These are phyloP conservation scores for Cydia splendana DNA, from an alignment of 1,140 invertebrate genomes.

Conservation along the genomic window DNA sequence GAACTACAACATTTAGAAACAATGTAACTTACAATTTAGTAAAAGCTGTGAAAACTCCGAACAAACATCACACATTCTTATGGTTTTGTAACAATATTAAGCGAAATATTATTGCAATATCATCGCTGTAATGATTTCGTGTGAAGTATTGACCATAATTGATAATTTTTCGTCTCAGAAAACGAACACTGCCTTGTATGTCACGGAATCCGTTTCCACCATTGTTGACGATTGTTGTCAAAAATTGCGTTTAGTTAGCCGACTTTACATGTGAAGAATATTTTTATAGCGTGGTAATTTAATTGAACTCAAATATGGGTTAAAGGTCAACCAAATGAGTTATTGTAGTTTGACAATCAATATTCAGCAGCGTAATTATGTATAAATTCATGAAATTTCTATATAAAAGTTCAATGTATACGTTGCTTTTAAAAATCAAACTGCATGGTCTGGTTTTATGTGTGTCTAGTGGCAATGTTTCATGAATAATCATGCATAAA, in stretches of 20 bases:
- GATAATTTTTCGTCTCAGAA: conserved; percentile 75
- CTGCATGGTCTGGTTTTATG: too few species aligned
- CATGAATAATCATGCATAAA: too few species aligned
- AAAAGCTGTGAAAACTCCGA: conserved; percentile 89
- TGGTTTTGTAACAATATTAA: conserved; percentile 60
- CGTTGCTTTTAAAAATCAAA: too few species aligned
- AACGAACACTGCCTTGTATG: conserved; percentile 72
- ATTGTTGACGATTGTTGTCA: conserved; percentile 79
- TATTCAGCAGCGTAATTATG: background rate
- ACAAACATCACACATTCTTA: conserved; percentile 89
- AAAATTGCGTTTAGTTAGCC: conserved; percentile 63
- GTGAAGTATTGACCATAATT: conserved; percentile 76
- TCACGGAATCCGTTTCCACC: conserved; percentile 72
- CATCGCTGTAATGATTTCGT: conserved; percentile 63
- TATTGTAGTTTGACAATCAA: background rate
- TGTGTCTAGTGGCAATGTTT: too few species aligned
- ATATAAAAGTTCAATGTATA: too few species aligned
- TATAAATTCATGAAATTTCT: background rate
- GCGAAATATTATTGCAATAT: conserved; percentile 75
- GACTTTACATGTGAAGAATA: background rate
- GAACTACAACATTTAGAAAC: conserved; percentile 69
- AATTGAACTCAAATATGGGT: background rate
- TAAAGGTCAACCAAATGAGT: background rate
- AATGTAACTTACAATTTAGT: conserved; percentile 86
- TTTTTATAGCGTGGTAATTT: background rate